Evolutionary conservation across 2,113 vertebrate genomes (phyloP).

Genomic region (Peucedramus taeniatus): DNA sequence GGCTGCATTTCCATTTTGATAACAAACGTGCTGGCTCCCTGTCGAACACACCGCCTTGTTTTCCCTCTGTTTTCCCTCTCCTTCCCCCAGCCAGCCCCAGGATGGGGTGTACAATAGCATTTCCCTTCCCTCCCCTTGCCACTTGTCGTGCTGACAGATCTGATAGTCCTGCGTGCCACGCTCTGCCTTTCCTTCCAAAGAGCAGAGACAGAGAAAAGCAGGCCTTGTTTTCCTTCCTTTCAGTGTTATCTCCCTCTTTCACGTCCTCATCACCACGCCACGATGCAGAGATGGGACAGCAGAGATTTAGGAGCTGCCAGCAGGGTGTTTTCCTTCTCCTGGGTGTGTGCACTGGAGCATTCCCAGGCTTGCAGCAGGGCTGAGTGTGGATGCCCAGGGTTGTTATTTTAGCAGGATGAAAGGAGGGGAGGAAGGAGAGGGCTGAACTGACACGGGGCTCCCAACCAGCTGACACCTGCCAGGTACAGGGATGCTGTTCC

Average conservation of each 20-base stretch:
- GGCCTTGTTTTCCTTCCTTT: neutral
- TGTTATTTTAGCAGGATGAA: neutral
- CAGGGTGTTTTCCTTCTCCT: neutral
- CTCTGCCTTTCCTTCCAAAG: neutral
- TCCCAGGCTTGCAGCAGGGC: neutral
- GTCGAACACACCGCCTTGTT: neutral
- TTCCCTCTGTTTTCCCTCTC: neutral
- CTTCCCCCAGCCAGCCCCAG: neutral
- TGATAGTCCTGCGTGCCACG: neutral
- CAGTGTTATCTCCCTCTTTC: neutral
- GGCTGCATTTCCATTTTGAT: slow-evolving; percentile 60
- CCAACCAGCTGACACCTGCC: neutral
- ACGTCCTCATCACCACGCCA: neutral
- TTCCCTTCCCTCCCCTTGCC: neutral
- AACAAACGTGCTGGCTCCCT: slow-evolving; percentile 11
- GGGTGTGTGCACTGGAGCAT: neutral
- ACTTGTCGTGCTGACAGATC: slow-evolving; percentile 35
- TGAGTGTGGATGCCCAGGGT: neutral
- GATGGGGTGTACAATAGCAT: neutral
- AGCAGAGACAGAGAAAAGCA: neutral
- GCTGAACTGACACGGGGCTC: neutral
- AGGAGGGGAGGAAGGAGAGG: neutral
- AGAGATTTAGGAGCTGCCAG: neutral
- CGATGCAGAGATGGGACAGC: neutral
- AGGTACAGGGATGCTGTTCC: neutral